phyloP scores from a whole-genome alignment of 2,888 invertebrate species.

The Drosophila affinis region DNA sequence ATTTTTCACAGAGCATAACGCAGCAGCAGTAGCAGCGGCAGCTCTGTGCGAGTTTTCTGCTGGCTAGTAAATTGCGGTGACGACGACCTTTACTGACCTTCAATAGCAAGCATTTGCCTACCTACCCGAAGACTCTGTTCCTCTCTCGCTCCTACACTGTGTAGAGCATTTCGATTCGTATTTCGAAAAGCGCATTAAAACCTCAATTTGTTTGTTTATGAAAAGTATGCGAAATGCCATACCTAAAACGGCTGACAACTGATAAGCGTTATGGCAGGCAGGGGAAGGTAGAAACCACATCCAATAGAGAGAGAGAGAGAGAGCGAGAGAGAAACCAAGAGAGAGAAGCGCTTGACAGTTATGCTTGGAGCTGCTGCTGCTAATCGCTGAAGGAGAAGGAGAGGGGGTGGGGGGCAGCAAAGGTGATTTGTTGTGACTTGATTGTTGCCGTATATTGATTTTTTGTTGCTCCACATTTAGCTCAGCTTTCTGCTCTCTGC shows the following conservation, averaged over 20 bases:
- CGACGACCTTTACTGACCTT: constrained; percentile 77
- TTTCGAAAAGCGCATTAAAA: constrained; percentile 36
- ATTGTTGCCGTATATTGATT: constrained; percentile 20
- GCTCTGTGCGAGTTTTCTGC: constrained; percentile 17
- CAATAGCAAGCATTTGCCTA: constrained; percentile 65
- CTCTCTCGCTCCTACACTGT: constrained; percentile 35
- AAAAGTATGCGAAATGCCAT: constrained; percentile 58
- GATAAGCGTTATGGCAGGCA: constrained; percentile 65
- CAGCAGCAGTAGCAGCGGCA: background rate
- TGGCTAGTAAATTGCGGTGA: constrained; percentile 42
- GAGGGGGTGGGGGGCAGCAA: background rate
- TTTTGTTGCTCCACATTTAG: constrained; percentile 17
- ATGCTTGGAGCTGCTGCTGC: background rate
- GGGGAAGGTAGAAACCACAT: constrained; percentile 10
- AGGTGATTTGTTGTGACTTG: constrained; percentile 36
- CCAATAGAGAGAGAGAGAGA: constrained; percentile 17
- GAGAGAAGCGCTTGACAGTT: constrained; percentile 22
- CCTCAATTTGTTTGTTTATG: constrained; percentile 72
- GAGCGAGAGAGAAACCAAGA: constrained; percentile 1
- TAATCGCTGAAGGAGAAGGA: background rate
- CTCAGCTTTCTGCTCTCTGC: background rate
- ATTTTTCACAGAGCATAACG: constrained; percentile 12
- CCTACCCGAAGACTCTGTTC: constrained; percentile 28
- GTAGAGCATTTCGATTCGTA: constrained; percentile 52
- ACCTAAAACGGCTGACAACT: constrained; percentile 62